A percentile compares a stretch with the other conserved stretches of the same genome.
These are phyloP conservation scores for Altica lythri DNA, from an alignment of 2,888 invertebrate genomes.

Conservation along the genomic window DNA sequence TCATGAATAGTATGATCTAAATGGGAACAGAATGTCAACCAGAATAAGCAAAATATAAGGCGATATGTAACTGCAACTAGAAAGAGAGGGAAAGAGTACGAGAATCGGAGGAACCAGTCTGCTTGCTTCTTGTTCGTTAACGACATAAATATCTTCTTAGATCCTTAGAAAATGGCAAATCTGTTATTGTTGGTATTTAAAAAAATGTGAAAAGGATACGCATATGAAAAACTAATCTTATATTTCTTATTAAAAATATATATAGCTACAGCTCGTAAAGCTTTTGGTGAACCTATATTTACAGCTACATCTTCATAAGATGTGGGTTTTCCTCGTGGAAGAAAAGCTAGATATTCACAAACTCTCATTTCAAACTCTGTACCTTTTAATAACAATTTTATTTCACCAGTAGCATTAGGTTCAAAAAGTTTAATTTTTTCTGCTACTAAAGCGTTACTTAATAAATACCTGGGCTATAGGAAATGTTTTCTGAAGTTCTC, in stretches of 20 bases:
- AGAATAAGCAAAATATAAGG: neutral
- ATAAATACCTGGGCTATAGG: conserved; percentile 43
- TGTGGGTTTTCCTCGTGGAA: conserved; percentile 47
- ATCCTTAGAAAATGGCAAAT: neutral
- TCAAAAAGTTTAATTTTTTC: conserved; percentile 30
- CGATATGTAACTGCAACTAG: neutral
- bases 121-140: neutral
- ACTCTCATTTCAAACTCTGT: conserved; percentile 51
- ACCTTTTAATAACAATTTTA: conserved; percentile 48
- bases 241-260: too few species aligned
- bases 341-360: conserved; percentile 49
- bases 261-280: conserved; percentile 53
- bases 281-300: conserved; percentile 49
- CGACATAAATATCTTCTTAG: neutral
- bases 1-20: too few species aligned
- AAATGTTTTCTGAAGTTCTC: conserved; percentile 42
- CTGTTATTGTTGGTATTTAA: too few species aligned
- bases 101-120: neutral
- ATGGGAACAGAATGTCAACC: neutral
- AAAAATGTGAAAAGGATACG: too few species aligned
- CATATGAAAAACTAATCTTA: too few species aligned
- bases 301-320: conserved; percentile 51
- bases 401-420: conserved; percentile 23
- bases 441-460: conserved; percentile 38
- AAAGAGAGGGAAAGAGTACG: neutral